Conservation (phyloP, 2,113 vertebrate species). For the Hystrix cristata region DNA sequence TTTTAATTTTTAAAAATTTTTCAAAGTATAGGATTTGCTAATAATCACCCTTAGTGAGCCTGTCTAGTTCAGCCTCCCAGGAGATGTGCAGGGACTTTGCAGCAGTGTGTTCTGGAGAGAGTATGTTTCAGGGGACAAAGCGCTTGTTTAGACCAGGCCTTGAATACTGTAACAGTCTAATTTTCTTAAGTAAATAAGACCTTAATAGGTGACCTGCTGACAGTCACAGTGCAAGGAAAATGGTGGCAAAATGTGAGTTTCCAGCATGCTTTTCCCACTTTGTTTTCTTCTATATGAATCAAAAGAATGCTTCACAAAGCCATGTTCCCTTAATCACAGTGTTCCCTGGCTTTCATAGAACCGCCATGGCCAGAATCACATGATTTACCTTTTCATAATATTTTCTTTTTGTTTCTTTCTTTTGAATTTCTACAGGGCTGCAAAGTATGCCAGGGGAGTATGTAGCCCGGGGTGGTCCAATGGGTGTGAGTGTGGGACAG, state of each 20-base stretch:
- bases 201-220: not conserved
- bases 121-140: conserved; percentile 40
- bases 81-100: conserved; percentile 87
- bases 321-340: conserved; percentile 20
- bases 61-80: conserved; percentile 85
- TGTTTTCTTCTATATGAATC: conserved; percentile 48
- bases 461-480: conserved; percentile 94
- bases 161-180: conserved; percentile 31
- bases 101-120: conserved; percentile 32
- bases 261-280: conserved; percentile 11
- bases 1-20: conserved; percentile 84
- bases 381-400: conserved; percentile 72
- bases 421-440: conserved; percentile 91
- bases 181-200: conserved; percentile 41
- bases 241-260: not conserved
- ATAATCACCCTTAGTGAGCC: conserved; percentile 86
- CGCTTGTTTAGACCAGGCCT: conserved; percentile 69
- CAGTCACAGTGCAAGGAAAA: not conserved
- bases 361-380: conserved; percentile 41
- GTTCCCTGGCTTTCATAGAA: conserved; percentile 64
- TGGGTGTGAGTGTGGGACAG: conserved; percentile 94
- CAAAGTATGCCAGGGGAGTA: conserved; percentile 96
- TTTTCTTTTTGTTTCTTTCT: conserved; percentile 78
- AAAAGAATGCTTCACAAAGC: conserved; percentile 48
- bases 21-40: conserved; percentile 88